Evolutionary conservation across 2,113 vertebrate genomes (phyloP).

Genomic region (Crocuta crocuta): DNA sequence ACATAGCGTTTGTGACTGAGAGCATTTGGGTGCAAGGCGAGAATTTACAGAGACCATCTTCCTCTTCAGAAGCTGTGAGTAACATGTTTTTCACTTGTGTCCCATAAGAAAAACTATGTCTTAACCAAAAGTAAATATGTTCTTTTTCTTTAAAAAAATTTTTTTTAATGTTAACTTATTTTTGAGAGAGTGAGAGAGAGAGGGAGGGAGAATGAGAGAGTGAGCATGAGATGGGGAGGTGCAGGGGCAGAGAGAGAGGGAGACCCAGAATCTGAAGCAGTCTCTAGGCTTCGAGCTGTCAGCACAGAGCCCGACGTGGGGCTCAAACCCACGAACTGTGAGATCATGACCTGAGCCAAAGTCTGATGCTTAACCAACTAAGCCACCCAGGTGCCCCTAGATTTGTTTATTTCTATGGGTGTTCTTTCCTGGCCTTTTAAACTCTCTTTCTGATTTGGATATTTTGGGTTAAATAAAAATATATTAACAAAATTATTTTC

Average conservation of each 20-base stretch:
- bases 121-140: neutral
- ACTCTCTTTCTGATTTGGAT: neutral
- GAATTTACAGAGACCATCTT: conserved; percentile 54
- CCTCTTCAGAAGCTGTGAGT: conserved; percentile 89
- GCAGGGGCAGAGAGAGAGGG: too few relatives aligned
- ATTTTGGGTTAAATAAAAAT: neutral
- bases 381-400: too few relatives aligned
- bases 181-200: too few relatives aligned
- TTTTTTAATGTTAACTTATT: too few relatives aligned
- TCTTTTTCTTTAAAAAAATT: neutral
- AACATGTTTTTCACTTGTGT: neutral
- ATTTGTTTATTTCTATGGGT: neutral
- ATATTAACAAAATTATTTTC: neutral
- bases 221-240: too few relatives aligned
- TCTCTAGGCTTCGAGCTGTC: too few relatives aligned
- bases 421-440: neutral
- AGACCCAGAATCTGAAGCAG: too few relatives aligned
- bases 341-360: too few relatives aligned
- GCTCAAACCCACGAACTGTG: fast-evolving
- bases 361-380: too few relatives aligned
- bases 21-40: conserved; percentile 84
- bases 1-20: conserved; percentile 95
- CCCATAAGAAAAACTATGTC: neutral
- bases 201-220: too few relatives aligned
- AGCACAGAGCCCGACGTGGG: too few relatives aligned